These are phyloP conservation scores for Pachyrhynchus sulphureomaculatus DNA, from an alignment of 1,140 invertebrate genomes.

Conservation along the genomic window DNA sequence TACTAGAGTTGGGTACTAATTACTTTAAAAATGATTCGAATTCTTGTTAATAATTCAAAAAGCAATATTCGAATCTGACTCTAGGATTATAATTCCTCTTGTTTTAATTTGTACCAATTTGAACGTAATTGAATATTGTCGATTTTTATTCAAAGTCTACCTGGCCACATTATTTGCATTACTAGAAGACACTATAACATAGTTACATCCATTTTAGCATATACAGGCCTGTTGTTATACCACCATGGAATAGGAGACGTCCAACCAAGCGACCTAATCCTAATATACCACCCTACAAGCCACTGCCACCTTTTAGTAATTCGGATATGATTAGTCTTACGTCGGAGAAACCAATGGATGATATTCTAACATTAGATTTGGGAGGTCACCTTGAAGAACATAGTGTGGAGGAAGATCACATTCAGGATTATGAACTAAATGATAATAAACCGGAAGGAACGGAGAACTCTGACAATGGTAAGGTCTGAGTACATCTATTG, in stretches of 20 bases:
- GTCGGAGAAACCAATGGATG: slow-evolving; percentile 44
- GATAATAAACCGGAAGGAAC: background rate
- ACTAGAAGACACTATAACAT: too few relatives aligned
- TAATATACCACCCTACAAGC: slow-evolving; percentile 59
- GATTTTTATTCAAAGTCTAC: background rate
- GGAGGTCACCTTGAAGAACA: slow-evolving; percentile 39
- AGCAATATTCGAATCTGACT: too few relatives aligned
- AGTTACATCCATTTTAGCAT: slow-evolving; percentile 45
- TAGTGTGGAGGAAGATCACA: background rate
- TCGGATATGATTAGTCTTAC: slow-evolving; percentile 44
- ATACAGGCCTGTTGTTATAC: slow-evolving; percentile 55
- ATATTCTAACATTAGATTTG: slow-evolving; percentile 47
- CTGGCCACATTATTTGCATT: background rate
- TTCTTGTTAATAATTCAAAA: too few relatives aligned
- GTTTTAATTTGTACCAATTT: too few relatives aligned
- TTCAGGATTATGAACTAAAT: background rate
- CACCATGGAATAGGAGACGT: slow-evolving; percentile 61
- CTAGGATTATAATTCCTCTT: too few relatives aligned
- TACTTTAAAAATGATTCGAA: background rate
- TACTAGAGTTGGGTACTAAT: background rate
- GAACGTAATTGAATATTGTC: too few relatives aligned
- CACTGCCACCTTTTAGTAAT: slow-evolving; percentile 47
- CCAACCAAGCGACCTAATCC: slow-evolving; percentile 46
- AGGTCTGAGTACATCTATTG: too few relatives aligned
- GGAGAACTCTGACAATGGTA: background rate